These are phyloP conservation scores for Drosophila lacteicornis DNA, from an alignment of 1,140 invertebrate genomes.

Conservation along the genomic window DNA sequence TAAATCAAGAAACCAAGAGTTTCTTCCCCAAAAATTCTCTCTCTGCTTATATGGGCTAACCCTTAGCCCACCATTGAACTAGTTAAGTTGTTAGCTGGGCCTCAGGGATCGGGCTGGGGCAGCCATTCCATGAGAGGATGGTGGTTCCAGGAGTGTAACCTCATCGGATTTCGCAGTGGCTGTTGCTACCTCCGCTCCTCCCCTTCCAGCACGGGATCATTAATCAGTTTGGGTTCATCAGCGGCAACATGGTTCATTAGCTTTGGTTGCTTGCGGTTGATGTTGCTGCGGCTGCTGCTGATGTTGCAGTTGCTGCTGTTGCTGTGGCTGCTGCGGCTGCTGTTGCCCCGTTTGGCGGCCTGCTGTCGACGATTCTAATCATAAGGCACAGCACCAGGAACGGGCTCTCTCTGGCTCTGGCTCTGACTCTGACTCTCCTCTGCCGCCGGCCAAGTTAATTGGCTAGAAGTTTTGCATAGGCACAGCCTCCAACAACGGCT, in stretches of 20 bases:
- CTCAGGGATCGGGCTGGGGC: slow-evolving; percentile 39
- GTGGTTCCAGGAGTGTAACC: slow-evolving; percentile 40
- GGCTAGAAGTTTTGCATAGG: slow-evolving; percentile 82
- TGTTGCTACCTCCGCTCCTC: slow-evolving; percentile 12
- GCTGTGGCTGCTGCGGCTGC: slow-evolving; percentile 44
- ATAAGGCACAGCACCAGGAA: slow-evolving; percentile 73
- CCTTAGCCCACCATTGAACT: slow-evolving; percentile 72
- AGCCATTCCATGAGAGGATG: not conserved
- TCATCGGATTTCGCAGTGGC: slow-evolving; percentile 45
- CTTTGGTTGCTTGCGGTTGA: slow-evolving; percentile 72
- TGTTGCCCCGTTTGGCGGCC: slow-evolving; percentile 62
- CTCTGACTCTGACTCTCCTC: slow-evolving; percentile 17
- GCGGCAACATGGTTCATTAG: slow-evolving; percentile 82
- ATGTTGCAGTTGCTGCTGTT: slow-evolving; percentile 9
- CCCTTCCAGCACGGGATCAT: slow-evolving; percentile 56
- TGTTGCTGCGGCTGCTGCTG: slow-evolving; percentile 37
- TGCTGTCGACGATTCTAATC: slow-evolving; percentile 78
- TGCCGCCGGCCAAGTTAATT: slow-evolving; percentile 70
- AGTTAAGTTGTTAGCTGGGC: slow-evolving; percentile 79
- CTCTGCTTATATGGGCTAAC: slow-evolving; percentile 48
- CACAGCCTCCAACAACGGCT: slow-evolving; percentile 28
- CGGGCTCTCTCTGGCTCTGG: not conserved
- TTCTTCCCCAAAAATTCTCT: slow-evolving; percentile 11
- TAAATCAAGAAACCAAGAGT: no score
- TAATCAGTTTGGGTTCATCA: slow-evolving; percentile 81